A percentile compares a stretch with the other conserved stretches of the same genome.
Evolutionary conservation across 1,140 invertebrate genomes (phyloP).

Genomic region (Macrosteles quadrilineatus): DNA sequence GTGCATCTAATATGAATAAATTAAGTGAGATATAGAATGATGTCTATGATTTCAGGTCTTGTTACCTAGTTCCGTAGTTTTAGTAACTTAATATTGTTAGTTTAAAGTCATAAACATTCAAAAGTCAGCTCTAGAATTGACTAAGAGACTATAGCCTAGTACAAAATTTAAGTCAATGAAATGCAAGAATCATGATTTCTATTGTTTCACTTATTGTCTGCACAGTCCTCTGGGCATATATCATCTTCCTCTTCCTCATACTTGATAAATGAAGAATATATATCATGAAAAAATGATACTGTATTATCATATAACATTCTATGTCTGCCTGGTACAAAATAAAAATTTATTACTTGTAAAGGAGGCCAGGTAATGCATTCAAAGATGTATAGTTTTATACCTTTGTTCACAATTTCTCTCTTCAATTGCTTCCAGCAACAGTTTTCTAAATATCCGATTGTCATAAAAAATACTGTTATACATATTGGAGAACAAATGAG

Average conservation of each 20-base stretch:
- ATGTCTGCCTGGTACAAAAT: constrained; percentile 78
- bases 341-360: constrained; percentile 86
- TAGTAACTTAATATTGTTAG: no score
- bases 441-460: constrained; percentile 71
- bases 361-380: constrained; percentile 83
- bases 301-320: constrained; percentile 89
- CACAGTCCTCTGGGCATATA: no score
- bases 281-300: constrained; percentile 87
- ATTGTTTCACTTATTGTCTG: no score
- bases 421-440: constrained; percentile 62
- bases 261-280: constrained; percentile 90
- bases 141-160: no score
- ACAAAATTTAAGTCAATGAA: no score
- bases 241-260: constrained; percentile 50
- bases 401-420: constrained; percentile 74
- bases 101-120: no score
- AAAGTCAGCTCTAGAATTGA: no score
- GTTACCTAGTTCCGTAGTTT: no score
- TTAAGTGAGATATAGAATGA: no score
- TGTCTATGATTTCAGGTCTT: no score
- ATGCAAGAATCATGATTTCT: no score
- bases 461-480: constrained; percentile 79
- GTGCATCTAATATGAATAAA: no score
- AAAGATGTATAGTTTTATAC: constrained; percentile 73
- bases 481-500: constrained; percentile 83